Evolutionary conservation across 2,888 invertebrate species (phyloP), one percentile per base, ranked within the genome.

Genomic region (Agrilus mali): DNA sequence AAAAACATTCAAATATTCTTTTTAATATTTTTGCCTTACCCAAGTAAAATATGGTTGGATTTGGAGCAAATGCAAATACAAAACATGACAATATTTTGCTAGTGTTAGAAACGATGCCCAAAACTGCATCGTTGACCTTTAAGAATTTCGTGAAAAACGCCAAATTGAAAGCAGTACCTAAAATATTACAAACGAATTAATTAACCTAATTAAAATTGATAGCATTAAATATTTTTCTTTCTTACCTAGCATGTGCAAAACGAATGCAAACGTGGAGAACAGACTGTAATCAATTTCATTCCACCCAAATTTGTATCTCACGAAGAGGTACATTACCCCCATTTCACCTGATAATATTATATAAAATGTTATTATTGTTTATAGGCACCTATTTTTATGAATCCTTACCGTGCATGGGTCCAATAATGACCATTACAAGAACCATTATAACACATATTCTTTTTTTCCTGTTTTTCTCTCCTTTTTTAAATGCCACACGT

Each of bases 261-360:
- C 63, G 47, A 74, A 73, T 48, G 71, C 65, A 60, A 74, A 73
- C 0, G 75, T 74, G 22, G 69, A 70, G 60, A 72, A 76, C 58
- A 74, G 64, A 45, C 75, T 75, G 58, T 67, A 76, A 51, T 75
- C 69, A 2, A 74, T 68, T 51, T 75, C 73, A 46, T 75, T 69
- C 76, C 76, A 77, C 50, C 72, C 71, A 58, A 75, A 77, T 38
- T 71, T 62, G 51, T 70, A 72, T 46, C 76, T 60, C 45, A 70
- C 67, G 55, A 73, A 75, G 34, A 76, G 61, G 54, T 76, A 77
- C 54, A 72, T 53, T 16, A 77, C 67, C 34, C 69, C 68, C 57
- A 70, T 71, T 66, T 76, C 76, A 52, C 76, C 76, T 76, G 63
- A 39, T 66, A 66, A 27, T 27, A 27, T 27, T 27, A 27, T 27